Evolutionary conservation across 2,113 vertebrate genomes (phyloP).

Genomic region (Burhinus oedicnemus): DNA sequence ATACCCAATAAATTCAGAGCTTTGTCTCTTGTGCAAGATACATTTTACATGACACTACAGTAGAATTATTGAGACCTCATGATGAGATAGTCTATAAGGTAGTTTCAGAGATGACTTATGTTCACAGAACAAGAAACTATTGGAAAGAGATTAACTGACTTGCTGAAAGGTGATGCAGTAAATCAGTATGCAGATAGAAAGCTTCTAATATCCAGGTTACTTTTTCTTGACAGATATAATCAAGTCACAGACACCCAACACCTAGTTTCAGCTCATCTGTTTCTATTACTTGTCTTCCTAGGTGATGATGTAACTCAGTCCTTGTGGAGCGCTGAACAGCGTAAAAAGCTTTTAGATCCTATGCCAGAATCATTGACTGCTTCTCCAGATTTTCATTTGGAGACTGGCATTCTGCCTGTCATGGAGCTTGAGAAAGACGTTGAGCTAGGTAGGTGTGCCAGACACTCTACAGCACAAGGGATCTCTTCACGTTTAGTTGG

Average conservation of each 20-base stretch:
- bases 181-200: background rate
- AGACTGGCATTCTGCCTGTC: conserved; percentile 70
- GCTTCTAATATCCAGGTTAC: background rate
- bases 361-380: conserved; percentile 48
- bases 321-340: conserved; percentile 66
- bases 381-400: conserved; percentile 59
- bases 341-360: conserved; percentile 69
- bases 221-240: background rate
- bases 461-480: too few relatives aligned
- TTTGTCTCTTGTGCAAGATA: background rate
- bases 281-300: background rate
- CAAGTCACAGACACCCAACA: background rate
- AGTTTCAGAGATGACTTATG: background rate
- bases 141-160: background rate
- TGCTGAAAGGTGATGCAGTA: background rate
- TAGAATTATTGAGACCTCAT: background rate
- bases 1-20: background rate
- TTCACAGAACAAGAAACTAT: background rate
- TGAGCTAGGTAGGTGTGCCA: conserved; percentile 68
- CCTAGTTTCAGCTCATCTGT: background rate
- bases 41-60: background rate
- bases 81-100: background rate
- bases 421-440: conserved; percentile 61
- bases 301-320: conserved; percentile 27
- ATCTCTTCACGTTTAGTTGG: background rate